Conservation (phyloP, 2,113 vertebrate species). For the Apodemus sylvaticus region DNA sequence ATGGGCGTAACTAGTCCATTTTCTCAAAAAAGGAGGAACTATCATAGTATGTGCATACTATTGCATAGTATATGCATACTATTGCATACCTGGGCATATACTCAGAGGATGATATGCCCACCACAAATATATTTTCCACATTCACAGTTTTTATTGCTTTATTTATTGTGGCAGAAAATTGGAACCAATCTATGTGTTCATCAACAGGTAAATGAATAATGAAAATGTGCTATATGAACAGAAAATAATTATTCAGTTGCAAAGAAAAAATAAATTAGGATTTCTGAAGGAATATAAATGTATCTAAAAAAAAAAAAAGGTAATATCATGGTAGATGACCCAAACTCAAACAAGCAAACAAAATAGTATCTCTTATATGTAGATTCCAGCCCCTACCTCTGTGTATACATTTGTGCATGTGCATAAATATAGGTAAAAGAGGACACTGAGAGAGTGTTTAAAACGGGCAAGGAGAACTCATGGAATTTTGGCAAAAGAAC, state of each 20-base stretch:
- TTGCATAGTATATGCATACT: no score
- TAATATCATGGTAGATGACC: not conserved
- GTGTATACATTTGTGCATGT: not conserved
- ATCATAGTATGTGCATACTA: not conserved
- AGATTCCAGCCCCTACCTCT: accelerated
- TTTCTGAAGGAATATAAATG: not conserved
- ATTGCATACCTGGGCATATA: no score
- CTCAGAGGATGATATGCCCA: not conserved
- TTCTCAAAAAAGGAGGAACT: not conserved
- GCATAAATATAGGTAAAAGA: not conserved
- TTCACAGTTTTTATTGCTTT: no score
- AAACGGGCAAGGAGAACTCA: not conserved
- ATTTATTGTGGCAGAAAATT: not conserved
- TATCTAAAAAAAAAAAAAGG: not conserved
- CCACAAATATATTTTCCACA: no score
- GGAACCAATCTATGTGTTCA: not conserved
- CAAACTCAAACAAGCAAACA: not conserved
- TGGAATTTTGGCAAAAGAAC: not conserved
- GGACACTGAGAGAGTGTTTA: no score
- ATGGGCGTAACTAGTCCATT: not conserved
- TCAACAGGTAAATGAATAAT: not conserved
- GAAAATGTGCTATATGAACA: no score
- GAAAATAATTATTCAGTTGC: not conserved
- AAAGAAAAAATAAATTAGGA: not conserved
- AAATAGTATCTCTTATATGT: not conserved